A percentile compares a stretch with the other conserved stretches of the same genome.
phyloP scores from a whole-genome alignment of 2,113 vertebrate species.

The Rhinopomastus cyanomelas region DNA sequence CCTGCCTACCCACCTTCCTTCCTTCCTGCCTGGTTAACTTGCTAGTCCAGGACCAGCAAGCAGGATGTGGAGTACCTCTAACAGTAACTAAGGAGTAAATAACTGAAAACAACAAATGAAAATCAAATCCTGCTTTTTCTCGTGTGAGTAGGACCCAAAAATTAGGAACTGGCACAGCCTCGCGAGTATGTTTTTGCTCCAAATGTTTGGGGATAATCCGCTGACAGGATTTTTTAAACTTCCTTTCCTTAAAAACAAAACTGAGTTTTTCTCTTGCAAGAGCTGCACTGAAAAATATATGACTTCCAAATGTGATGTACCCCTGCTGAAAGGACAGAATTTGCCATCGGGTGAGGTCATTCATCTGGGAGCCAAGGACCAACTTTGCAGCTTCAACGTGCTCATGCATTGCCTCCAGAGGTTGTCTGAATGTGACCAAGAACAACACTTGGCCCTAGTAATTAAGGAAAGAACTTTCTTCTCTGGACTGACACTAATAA shows the following conservation, averaged over 20 bases:
- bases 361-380: not conserved
- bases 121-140: not conserved
- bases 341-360: not conserved
- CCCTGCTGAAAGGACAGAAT: not conserved
- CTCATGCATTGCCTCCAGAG: accelerated
- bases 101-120: not conserved
- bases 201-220: not conserved
- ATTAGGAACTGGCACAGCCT: not conserved
- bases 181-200: not conserved
- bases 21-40: accelerated
- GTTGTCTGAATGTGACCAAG: not conserved
- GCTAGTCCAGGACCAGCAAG: accelerated
- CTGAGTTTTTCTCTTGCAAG: not conserved
- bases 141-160: accelerated
- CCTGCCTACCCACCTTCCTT: no score
- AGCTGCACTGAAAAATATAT: not conserved
- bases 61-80: not conserved
- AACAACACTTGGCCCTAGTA: not conserved
- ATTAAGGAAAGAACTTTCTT: not conserved
- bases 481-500: not conserved
- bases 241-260: not conserved
- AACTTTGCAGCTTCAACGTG: accelerated
- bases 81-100: not conserved
- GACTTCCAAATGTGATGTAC: accelerated
- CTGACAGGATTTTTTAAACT: not conserved